Base-by-base conservation (phyloP, 1,140 invertebrate species). In the Harpegnathos saltator region DNA sequence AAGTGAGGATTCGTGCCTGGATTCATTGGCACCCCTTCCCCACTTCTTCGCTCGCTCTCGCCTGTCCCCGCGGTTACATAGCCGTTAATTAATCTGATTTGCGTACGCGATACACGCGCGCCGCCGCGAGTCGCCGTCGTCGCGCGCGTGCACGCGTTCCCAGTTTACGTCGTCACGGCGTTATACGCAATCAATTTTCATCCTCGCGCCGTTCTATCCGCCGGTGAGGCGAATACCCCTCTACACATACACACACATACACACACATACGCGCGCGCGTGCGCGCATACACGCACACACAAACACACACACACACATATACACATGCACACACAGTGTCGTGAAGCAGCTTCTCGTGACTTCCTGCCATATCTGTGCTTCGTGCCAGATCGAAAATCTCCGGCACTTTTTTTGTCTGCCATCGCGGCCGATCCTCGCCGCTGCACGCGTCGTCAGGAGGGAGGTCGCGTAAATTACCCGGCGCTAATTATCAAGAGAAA, bases 31-130 rank as follows among this genome's bases (percentile, higher is more conserved):
- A 58, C 52, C n/a, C 48, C 26, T 22, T 44, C 11, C 38, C 38
- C n/a, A n/a, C n/a, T n/a, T n/a, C 33, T 33, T 33, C 7, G 2
- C 38, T 44, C 7, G 0, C 38, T 11, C 38, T 9, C 68, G 12
- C 29, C 29, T 24, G 5, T 15, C 29, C 26, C 50, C 14, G 38
- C 56, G 48, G 22, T n/a, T n/a, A 62, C 62, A 29, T 72, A 83
- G 52, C 87, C 63, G 38, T 58, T 90, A 87, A 90, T 90, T 89
- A 89, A 90, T 90, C 73, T 89, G 84, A 90, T 90, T 86, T 84
- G 65, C 61, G 59, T 81, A 50, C 68, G 66, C 78, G 83, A 84
- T 88, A 78, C 44, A 82, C 29, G 26, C 29, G 26, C 14, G 19
- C 62, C 56, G 44, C 56, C 65, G 54, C 69, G 54, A 66, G 62